These are phyloP conservation scores for Darevskia nairensis DNA, from an alignment of 2,797 vertebrate species.

Conservation along the genomic window DNA sequence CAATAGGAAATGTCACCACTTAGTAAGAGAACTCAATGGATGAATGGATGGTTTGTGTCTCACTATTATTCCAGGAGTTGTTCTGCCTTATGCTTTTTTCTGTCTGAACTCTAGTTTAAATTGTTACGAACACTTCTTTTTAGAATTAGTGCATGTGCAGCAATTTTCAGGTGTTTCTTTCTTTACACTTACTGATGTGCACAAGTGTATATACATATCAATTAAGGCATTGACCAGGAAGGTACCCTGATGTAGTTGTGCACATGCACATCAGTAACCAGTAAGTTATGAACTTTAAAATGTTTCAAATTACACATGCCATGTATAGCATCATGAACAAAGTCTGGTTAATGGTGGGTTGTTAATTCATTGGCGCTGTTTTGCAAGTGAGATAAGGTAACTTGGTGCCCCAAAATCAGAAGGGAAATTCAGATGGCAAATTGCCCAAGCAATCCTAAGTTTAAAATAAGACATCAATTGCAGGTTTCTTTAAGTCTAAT, in stretches of 20 bases:
- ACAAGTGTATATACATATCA: not conserved
- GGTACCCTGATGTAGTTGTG: not conserved
- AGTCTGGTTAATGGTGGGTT: not conserved
- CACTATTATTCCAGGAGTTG: not conserved
- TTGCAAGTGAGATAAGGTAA: not conserved
- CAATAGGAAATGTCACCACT: not conserved
- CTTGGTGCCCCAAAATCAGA: not conserved
- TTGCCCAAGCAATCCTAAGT: not conserved
- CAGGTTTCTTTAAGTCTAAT: not conserved
- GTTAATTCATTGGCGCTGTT: not conserved
- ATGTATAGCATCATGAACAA: not conserved
- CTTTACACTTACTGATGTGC: not conserved
- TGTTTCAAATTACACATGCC: not conserved
- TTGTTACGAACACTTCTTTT: not conserved
- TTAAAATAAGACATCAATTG: not conserved
- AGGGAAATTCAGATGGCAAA: not conserved
- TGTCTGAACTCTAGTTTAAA: not conserved
- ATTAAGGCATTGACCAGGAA: not conserved
- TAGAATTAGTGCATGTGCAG: not conserved
- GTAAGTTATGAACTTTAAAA: not conserved
- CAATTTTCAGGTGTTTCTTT: not conserved
- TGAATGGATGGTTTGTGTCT: not conserved
- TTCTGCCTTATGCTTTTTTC: not conserved
- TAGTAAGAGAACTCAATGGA: not conserved
- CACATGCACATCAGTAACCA: not conserved